These are phyloP conservation scores for Triplophysa rosa DNA, from an alignment of 2,113 vertebrate species.

Conservation along the genomic window DNA sequence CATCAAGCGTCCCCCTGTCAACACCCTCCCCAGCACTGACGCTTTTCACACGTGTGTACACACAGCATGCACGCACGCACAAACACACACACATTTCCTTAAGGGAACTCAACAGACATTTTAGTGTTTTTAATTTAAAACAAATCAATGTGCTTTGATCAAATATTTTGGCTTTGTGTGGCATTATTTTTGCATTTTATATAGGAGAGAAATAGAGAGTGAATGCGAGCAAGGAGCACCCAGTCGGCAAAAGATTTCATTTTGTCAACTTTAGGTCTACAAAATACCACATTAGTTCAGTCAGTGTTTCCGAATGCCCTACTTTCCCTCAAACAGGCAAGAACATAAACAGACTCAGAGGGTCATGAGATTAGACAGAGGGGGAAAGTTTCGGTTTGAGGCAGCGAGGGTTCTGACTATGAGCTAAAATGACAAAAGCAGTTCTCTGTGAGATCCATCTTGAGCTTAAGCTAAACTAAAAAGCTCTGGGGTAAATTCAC, in stretches of 20 bases:
- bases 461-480: conserved; percentile 3
- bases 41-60: conserved; percentile 25
- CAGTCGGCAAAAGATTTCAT: conserved; percentile 52
- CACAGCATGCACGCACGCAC: not conserved
- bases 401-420: conserved; percentile 9
- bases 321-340: conserved; percentile 66
- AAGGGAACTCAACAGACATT: conserved; percentile 34
- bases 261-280: conserved; percentile 61
- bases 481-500: too few species aligned
- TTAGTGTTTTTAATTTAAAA: not conserved
- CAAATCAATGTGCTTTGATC: too few species aligned
- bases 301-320: conserved; percentile 75
- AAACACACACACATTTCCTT: conserved; percentile 13
- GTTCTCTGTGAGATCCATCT: conserved; percentile 21
- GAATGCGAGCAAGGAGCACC: not conserved
- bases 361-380: conserved; percentile 66
- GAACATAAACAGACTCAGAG: conserved; percentile 53
- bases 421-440: conserved; percentile 5
- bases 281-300: conserved; percentile 70
- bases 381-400: conserved; percentile 15
- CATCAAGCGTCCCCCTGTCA: conserved; percentile 68
- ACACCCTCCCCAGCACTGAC: conserved; percentile 59
- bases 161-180: not conserved
- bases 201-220: not conserved
- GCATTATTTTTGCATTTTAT: not conserved